Percentiles rank a stretch among this genome's conserved stretches.
These are phyloP conservation scores for Heliothis virescens DNA, from an alignment of 1,140 invertebrate genomes.

Conservation along the genomic window DNA sequence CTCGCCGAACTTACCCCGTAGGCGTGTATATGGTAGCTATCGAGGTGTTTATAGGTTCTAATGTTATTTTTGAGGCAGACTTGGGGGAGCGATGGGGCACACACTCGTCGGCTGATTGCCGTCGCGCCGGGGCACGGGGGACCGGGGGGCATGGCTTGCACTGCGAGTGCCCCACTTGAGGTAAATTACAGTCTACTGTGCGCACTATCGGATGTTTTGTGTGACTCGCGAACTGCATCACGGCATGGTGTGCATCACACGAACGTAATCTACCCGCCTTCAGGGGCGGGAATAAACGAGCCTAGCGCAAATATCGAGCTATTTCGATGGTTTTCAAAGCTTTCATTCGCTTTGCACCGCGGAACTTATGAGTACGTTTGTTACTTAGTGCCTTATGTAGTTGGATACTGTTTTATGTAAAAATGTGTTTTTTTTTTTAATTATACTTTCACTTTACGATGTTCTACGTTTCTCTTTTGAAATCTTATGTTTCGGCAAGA, in stretches of 20 bases:
- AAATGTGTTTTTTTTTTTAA: too few species aligned
- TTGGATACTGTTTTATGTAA: constrained; percentile 17
- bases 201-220: constrained; percentile 81
- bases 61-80: constrained; percentile 71
- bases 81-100: constrained; percentile 58
- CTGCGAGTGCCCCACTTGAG: constrained; percentile 72
- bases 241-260: constrained; percentile 51
- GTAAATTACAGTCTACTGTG: constrained; percentile 77
- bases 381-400: constrained; percentile 12
- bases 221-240: constrained; percentile 66
- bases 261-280: constrained; percentile 59
- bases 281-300: constrained; percentile 49
- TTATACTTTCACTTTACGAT: too few species aligned
- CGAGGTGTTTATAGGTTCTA: constrained; percentile 50
- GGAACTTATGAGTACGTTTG: constrained; percentile 17
- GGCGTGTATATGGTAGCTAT: constrained; percentile 25
- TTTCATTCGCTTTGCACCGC: constrained; percentile 44
- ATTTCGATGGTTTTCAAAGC: constrained; percentile 54
- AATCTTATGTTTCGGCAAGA: too few species aligned
- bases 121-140: constrained; percentile 37
- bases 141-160: constrained; percentile 43
- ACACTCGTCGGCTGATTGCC: constrained; percentile 48
- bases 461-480: background rate
- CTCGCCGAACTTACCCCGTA: background rate
- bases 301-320: constrained; percentile 53